phyloP scores from a whole-genome alignment of 2,113 vertebrate genomes.

The Syngnathus floridae region DNA sequence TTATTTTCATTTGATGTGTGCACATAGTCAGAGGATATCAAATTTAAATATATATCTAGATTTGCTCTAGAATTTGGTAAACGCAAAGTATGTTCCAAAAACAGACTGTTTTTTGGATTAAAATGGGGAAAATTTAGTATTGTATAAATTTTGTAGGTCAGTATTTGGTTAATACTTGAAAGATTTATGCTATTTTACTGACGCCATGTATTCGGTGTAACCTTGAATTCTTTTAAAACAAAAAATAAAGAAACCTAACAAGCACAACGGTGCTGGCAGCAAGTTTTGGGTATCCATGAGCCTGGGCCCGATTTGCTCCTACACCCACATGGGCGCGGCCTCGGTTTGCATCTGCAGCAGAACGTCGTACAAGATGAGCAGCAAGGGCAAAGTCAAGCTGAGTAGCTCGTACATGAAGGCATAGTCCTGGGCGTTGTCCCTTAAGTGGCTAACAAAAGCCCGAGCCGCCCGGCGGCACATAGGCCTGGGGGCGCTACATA shows the following conservation, averaged over 20 bases:
- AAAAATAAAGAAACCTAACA: conserved; percentile 34
- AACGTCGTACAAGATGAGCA: conserved; percentile 82
- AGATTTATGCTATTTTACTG: background rate
- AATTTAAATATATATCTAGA: background rate
- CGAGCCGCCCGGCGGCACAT: conserved; percentile 72
- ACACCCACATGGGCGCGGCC: conserved; percentile 73
- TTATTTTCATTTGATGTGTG: background rate
- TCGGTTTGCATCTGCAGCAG: conserved; percentile 81
- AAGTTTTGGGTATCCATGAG: conserved; percentile 33
- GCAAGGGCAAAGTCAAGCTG: conserved; percentile 84
- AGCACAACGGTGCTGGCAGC: conserved; percentile 35
- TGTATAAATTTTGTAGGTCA: background rate
- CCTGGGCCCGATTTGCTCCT: conserved; percentile 67
- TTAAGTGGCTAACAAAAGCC: conserved; percentile 74
- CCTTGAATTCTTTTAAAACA: background rate
- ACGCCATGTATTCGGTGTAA: background rate
- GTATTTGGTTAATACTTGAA: background rate
- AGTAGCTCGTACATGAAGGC: conserved; percentile 85
- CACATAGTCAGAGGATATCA: background rate
- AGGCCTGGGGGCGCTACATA: conserved; percentile 76
- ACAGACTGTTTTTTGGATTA: background rate
- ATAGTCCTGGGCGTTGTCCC: conserved; percentile 86
- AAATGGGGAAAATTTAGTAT: background rate
- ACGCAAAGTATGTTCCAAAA: background rate
- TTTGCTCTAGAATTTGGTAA: background rate